These are phyloP conservation scores for Germaria angustata DNA, from an alignment of 2,888 invertebrate species.

Conservation along the genomic window DNA sequence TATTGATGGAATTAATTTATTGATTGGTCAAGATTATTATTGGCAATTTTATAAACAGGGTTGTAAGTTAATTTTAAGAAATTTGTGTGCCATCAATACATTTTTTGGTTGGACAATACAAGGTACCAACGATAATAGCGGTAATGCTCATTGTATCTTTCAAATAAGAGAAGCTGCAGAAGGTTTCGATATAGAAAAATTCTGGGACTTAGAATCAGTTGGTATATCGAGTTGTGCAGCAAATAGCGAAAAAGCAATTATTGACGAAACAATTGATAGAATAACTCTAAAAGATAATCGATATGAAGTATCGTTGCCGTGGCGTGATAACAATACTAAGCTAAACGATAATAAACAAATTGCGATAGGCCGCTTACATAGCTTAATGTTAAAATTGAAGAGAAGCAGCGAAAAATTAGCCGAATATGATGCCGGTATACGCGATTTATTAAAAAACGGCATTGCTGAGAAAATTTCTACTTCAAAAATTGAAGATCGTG, in stretches of 20 bases:
- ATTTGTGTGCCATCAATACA: constrained; percentile 57
- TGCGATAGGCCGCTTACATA: constrained; percentile 25
- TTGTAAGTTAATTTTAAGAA: constrained; percentile 19
- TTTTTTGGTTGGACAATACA: constrained; percentile 59
- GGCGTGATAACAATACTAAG: too few relatives aligned
- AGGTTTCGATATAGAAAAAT: constrained; percentile 34
- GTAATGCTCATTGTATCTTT: constrained; percentile 10
- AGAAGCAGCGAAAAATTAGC: constrained; percentile 28
- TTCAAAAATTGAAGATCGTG: constrained; percentile 8
- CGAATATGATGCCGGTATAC: constrained; percentile 52
- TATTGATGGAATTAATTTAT: constrained; percentile 45
- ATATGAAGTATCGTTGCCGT: too few relatives aligned
- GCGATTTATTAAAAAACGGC: constrained; percentile 28
- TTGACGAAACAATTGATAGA: constrained; percentile 28
- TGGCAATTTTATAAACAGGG: constrained; percentile 55
- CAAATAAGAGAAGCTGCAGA: constrained; percentile 28
- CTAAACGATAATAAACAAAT: constrained; percentile 51
- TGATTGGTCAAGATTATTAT: constrained; percentile 63
- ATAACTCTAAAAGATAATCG: constrained; percentile 29
- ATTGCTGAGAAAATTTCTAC: constrained; percentile 12
- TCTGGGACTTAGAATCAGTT: constrained; percentile 56
- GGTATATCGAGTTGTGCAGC: constrained; percentile 37
- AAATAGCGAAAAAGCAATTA: constrained; percentile 6
- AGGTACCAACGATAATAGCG: constrained; percentile 26
- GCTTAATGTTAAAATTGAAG: constrained; percentile 30